Conservation (phyloP, 2,113 vertebrate species). For the Gymnobelideus leadbeateri region DNA sequence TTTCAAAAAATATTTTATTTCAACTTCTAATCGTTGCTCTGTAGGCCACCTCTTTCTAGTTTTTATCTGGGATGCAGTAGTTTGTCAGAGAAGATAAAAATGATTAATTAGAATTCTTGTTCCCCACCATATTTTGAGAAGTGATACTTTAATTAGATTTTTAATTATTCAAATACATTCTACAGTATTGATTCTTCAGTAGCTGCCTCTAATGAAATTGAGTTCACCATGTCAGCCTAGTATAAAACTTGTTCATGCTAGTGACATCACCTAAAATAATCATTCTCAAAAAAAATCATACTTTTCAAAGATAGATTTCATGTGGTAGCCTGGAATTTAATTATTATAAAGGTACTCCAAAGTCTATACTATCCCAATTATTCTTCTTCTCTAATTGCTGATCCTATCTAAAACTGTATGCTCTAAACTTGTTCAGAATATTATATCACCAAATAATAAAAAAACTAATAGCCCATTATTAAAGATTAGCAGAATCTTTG, state of each 20-base stretch:
- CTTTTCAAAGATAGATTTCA: background rate
- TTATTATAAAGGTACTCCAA: background rate
- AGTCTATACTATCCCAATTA: background rate
- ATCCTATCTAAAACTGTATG: constrained; percentile 23
- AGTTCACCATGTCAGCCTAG: background rate
- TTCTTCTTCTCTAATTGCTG: background rate
- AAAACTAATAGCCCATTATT: too few species aligned
- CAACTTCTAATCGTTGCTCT: constrained; percentile 8
- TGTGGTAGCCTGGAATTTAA: background rate
- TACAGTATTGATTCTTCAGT: constrained; percentile 19
- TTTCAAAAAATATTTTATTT: constrained; percentile 30
- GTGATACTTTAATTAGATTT: constrained; percentile 45
- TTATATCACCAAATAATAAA: too few species aligned
- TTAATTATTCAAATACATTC: background rate
- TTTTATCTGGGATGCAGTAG: background rate
- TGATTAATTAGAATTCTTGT: constrained; percentile 24
- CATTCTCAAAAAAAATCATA: constrained; percentile 34
- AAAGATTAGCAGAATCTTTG: too few species aligned
- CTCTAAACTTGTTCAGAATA: background rate
- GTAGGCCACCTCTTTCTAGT: background rate
- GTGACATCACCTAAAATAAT: constrained; percentile 3
- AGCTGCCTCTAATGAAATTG: background rate
- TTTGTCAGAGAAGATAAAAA: constrained; percentile 23
- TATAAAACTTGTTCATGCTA: background rate
- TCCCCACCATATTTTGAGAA: constrained; percentile 15